Base-by-base conservation (phyloP, 1,140 invertebrate species). In the Yoshiicerus persimilis region DNA sequence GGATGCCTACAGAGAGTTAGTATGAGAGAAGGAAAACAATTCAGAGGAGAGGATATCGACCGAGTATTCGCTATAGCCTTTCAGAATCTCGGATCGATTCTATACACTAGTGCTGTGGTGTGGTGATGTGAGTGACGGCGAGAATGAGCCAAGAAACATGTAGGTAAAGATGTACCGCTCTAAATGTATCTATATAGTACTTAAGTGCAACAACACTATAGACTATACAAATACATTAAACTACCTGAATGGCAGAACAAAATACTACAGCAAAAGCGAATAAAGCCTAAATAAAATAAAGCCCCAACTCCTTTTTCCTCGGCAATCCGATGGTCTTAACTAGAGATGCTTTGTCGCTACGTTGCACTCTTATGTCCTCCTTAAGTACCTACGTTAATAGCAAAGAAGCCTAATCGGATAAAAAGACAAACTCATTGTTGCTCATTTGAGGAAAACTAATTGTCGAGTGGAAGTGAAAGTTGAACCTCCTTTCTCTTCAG, bases 21-120 rank as follows among this genome's bases (percentile, higher is more conserved):
- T 47, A 16, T 84, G 47, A 84, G 47, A 41, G 83, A 39, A 47
- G 70, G 86, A 89, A 89, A 89, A 89, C 86, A 87, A 87, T 87
- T 87, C 86, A 64, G 77, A 5, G 16, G 85, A 66, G 64, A 86
- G 30, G 85, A 86, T 86, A 86, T 86, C 85, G 85, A 86, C 85
- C 85, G 56, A 86, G 36, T 47, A 34, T 38, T 70, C 27, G 8
- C n/a, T 80, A 80, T 80, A 80, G 34, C 25, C 62, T 66, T 66
- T 66, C 20, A 32, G 75, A 36, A 80, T 80, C 75, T 80, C 75
- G 34, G 75, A 80, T 80, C 75, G 75, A 80, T 80, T 80, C 75
- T 80, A 80, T 80, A 80, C 4, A 8, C 20, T 23, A 25, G 13
- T 66, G n/a, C 20, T 6, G 3, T 9, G 8, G 3, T n/a, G 23